Evolutionary conservation across 2,113 vertebrate species (phyloP).

Genomic region (Conger conger): DNA sequence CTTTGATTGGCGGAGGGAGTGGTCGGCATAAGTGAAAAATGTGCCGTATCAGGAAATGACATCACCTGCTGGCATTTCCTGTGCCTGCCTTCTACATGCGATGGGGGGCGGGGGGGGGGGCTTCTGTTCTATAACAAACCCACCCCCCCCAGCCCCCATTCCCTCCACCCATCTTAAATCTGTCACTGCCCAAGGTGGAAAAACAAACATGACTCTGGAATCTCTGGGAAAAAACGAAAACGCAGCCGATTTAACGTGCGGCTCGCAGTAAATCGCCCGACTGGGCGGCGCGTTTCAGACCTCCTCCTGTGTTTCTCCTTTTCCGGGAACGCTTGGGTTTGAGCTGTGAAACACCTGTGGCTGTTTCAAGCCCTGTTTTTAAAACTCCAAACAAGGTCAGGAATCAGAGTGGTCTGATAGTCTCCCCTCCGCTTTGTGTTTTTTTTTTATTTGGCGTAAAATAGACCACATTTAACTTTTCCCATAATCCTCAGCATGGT

Average conservation of each 20-base stretch:
- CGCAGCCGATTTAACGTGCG: neutral
- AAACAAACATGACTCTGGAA: neutral
- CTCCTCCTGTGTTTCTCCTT: neutral
- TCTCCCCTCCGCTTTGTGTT: neutral
- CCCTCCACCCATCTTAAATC: slow-evolving; percentile 33
- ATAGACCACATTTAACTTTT: neutral
- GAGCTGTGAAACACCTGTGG: slow-evolving; percentile 21
- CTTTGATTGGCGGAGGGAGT: slow-evolving; percentile 40
- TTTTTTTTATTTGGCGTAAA: neutral
- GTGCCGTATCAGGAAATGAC: slow-evolving; percentile 35
- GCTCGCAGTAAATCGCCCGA: neutral
- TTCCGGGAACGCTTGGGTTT: neutral
- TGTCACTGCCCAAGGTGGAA: slow-evolving; percentile 15
- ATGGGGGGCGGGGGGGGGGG: too few species aligned
- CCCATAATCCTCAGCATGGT: neutral
- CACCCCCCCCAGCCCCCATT: slow-evolving; percentile 29
- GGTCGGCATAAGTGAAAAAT: slow-evolving; percentile 51
- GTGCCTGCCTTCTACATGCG: slow-evolving; percentile 44
- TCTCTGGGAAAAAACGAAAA: neutral
- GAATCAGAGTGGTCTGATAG: neutral
- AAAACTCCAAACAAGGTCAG: neutral
- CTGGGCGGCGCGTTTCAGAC: neutral
- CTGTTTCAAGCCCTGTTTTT: neutral
- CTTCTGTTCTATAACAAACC: too few species aligned
- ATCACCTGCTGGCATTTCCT: slow-evolving; percentile 46